Evolutionary conservation across 23 tunicate genomes (phyloP), one percentile per base, ranked within the genome.

Genomic region (Phallusia fumigata): DNA sequence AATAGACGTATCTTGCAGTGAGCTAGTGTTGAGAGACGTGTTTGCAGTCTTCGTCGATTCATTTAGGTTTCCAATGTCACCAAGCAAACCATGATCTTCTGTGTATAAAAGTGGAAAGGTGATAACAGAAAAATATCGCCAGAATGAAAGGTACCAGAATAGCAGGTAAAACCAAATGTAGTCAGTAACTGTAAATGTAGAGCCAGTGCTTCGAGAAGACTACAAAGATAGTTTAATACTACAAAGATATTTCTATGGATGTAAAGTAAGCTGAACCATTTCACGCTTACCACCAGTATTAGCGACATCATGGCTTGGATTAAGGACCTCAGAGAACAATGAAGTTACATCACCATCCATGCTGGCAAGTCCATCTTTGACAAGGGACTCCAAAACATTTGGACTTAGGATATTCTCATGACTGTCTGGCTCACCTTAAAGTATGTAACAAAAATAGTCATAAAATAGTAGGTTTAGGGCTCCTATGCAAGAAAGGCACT

Each of bases 341-440:
- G 88, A 85, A 32, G 97, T 78, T 58, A 91, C 85, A 51, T 92
- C 97, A 30, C 88, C 92, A 36, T 85, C 97, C 33, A 91, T 91
- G 51, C 65, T 82, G 18, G 88, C 96, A 24, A 93, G 82, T 21
- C 97, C 93, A 73, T 88, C 90, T 15, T 75, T 53, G 16, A 93
- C 97, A 58, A 93, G 69, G 19, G 76, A 88, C 34, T 88, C 97
- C 53, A 93, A 65, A 0, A 84, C 91, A 36, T 89, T 88, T 10
- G 97, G 97, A 78, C 93, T 92, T 51, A 92, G 64, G 19, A 92
- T 87, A 74, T 78, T 82, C 69, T 80, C 91, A 80, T 92, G 97
- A 31, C 73, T 53, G 69, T 82, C 91, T 12, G 35, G 76, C 19
- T 76, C 88, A 36, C 91, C 95, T 82, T 19, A 16, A 82, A 22